Conservation (phyloP, 2,888 invertebrate species). For the Hofmannophila pseudospretella region DNA sequence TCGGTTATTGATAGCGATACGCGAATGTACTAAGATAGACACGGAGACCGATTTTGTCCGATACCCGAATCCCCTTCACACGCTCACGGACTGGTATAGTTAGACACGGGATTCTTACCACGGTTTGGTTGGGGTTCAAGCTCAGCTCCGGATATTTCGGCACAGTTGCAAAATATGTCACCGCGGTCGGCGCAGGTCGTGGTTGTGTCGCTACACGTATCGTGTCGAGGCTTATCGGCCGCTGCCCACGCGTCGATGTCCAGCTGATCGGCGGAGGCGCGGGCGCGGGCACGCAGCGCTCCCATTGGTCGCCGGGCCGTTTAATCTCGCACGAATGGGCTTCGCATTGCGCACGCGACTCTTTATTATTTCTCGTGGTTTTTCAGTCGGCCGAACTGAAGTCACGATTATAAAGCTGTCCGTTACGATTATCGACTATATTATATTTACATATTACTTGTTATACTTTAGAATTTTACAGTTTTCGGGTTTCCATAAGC, state of each 20-base stretch:
- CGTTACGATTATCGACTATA: too few relatives aligned
- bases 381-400: neutral
- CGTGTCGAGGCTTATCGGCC: constrained; percentile 41
- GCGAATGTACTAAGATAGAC: too few relatives aligned
- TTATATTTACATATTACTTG: too few relatives aligned
- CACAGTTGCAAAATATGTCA: constrained; percentile 25
- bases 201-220: constrained; percentile 22
- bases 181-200: constrained; percentile 25
- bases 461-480: too few relatives aligned
- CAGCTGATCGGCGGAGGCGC: constrained; percentile 37
- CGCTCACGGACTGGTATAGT: too few relatives aligned
- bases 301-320: constrained; percentile 33
- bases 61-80: too few relatives aligned
- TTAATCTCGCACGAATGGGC: constrained; percentile 42
- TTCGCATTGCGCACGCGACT: constrained; percentile 43
- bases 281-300: constrained; percentile 14
- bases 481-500: neutral
- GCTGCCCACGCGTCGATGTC: constrained; percentile 39
- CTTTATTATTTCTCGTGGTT: constrained; percentile 17
- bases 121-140: too few relatives aligned
- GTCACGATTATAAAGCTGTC: too few relatives aligned
- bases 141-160: too few relatives aligned
- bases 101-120: too few relatives aligned
- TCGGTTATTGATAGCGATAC: too few relatives aligned
- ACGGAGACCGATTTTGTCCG: too few relatives aligned